Evolutionary conservation across 1,140 invertebrate genomes (phyloP), one percentile per base, ranked within the genome.

Genomic region (Tenebrio molitor): DNA sequence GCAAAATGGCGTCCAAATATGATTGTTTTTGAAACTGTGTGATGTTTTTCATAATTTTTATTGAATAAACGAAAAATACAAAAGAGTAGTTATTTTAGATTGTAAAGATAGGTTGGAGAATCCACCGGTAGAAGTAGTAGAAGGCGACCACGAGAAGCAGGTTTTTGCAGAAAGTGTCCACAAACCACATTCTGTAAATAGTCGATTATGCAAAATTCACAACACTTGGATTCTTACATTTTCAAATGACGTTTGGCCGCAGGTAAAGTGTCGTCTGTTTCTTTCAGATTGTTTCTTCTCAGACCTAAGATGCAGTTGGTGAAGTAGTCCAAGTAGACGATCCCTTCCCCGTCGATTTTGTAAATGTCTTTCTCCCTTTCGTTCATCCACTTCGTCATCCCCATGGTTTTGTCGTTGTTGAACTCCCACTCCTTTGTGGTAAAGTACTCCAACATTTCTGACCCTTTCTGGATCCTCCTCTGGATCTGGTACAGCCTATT

Each of bases 361-460:
- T 81, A 83, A 23, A 79, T 74, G 2, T 78, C 53, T 36, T 77
- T 75, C 71, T 84, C 83, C 10, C 74, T 71, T 21, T 76, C 72
- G 53, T 83, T 84, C 58, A 83, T 15, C 58, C 41, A 71, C 65
- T 67, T 72, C 17, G 1, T 39, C n/a, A 72, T 36, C 6, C n/a
- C 53, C 3, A 29, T 8, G 23, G 41, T 64, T 25, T 66, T 42
- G 29, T 44, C 86, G 23, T 90, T 91, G 23, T 87, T 87, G 79
- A 94, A 72, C 21, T 7, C n/a, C 53, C 3, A 29, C 15, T 21
- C 42, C 42, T 25, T 66, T 42, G 29, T 44, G 86, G 23, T 91
- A 78, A 93, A 94, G 77, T 93, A 94, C 76, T 94, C 92, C 71
- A 94, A 93, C 0, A 94, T 90, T 76, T 93, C 91, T 74, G 93